Evolutionary conservation across 2,797 vertebrate genomes (phyloP).

Genomic region (Betta splendens): DNA sequence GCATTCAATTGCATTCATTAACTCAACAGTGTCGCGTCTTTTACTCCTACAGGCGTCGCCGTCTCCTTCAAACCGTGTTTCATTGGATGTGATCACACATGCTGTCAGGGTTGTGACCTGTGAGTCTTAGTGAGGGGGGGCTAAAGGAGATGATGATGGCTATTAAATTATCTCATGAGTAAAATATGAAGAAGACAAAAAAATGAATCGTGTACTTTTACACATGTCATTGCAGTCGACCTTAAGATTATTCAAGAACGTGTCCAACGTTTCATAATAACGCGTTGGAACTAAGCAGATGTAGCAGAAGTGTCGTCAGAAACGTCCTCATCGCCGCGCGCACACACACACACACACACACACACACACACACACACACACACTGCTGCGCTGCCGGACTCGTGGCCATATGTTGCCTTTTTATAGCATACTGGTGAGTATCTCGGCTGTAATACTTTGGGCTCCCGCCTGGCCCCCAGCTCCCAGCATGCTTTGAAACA

Average conservation of each 20-base stretch:
- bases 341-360: no score
- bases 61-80: constrained; percentile 56
- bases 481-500: constrained; percentile 87
- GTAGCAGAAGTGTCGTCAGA: neutral
- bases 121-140: constrained; percentile 23
- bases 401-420: constrained; percentile 74
- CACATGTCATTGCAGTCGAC: constrained; percentile 5
- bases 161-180: constrained; percentile 35
- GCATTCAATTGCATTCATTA: constrained; percentile 60
- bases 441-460: constrained; percentile 84
- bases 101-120: constrained; percentile 52
- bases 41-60: constrained; percentile 32
- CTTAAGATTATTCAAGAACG: constrained; percentile 16
- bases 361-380: constrained; percentile 46
- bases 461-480: constrained; percentile 81
- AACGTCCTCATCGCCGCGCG: no score
- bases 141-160: constrained; percentile 10
- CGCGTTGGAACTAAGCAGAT: neutral
- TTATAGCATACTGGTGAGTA: constrained; percentile 78
- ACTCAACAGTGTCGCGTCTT: constrained; percentile 54
- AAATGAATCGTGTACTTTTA: constrained; percentile 4
- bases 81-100: constrained; percentile 30
- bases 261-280: neutral
- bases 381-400: constrained; percentile 51
- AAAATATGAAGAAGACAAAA: constrained; percentile 19